phyloP scores from a whole-genome alignment of 2,113 vertebrate species.

The Cryptoleucopteryx plumbea region DNA sequence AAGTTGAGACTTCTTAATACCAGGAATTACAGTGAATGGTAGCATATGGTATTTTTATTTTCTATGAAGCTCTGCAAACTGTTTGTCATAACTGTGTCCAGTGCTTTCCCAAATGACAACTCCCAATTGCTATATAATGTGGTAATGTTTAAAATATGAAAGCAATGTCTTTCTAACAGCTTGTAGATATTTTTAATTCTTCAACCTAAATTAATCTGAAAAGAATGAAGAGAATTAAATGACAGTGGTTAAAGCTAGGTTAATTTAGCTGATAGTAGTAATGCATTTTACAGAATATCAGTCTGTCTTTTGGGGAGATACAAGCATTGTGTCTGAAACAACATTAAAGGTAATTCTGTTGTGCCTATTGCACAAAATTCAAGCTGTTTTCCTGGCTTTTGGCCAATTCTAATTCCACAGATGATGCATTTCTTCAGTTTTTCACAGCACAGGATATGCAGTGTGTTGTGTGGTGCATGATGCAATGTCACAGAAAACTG shows the following conservation, averaged over 20 bases:
- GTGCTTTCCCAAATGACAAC: not conserved
- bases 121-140: not conserved
- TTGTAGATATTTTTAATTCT: not conserved
- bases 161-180: not conserved
- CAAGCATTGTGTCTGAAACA: not conserved
- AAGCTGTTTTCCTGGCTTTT: not conserved
- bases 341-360: not conserved
- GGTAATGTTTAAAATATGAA: not conserved
- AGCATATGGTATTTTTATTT: not conserved
- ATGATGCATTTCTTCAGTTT: not conserved
- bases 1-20: not conserved
- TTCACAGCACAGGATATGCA: not conserved
- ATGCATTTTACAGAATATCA: not conserved
- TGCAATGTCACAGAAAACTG: not conserved
- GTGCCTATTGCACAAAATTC: not conserved
- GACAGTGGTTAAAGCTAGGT: not conserved
- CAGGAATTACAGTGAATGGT: not conserved
- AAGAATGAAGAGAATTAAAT: not conserved
- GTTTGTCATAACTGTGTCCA: not conserved
- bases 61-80: not conserved
- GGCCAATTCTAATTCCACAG: not conserved
- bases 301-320: not conserved
- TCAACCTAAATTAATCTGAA: not conserved
- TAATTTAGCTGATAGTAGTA: not conserved
- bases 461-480: not conserved